Percentiles rank a stretch among this genome's conserved stretches.
phyloP scores from a whole-genome alignment of 2,888 invertebrate genomes.

The Drosophila vallismaia region DNA sequence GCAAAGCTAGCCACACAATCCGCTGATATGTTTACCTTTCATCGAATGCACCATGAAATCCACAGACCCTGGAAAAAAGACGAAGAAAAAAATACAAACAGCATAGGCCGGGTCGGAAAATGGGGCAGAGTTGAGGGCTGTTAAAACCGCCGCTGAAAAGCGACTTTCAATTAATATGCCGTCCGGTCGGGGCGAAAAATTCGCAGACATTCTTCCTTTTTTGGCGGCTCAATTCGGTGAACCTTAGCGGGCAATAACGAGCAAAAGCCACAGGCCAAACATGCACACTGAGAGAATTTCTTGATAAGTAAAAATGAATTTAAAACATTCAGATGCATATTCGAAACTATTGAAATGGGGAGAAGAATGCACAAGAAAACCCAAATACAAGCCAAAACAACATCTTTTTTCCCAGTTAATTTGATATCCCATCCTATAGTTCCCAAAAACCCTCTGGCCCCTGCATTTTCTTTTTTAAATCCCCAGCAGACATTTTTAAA shows the following conservation, averaged over 20 bases:
- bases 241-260: slow-evolving; percentile 75
- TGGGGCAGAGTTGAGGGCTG: slow-evolving; percentile 29
- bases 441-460: background rate
- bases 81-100: background rate
- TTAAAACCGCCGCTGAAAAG: slow-evolving; percentile 43
- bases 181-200: slow-evolving; percentile 29
- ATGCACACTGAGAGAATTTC: slow-evolving; percentile 18
- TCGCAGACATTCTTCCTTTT: slow-evolving; percentile 31
- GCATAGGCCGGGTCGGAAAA: slow-evolving; percentile 19
- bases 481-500: slow-evolving; percentile 68
- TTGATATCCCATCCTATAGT: slow-evolving; percentile 1
- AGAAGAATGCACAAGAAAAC: too few relatives aligned
- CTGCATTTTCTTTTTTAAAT: slow-evolving; percentile 44
- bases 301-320: background rate
- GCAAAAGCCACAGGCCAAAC: slow-evolving; percentile 69
- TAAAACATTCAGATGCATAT: background rate
- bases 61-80: slow-evolving; percentile 7
- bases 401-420: background rate
- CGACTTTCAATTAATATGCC: slow-evolving; percentile 62
- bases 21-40: slow-evolving; percentile 48
- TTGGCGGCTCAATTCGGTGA: slow-evolving; percentile 59
- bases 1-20: slow-evolving; percentile 34
- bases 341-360: too few relatives aligned
- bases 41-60: slow-evolving; percentile 39
- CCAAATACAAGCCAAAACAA: too few relatives aligned